These are phyloP conservation scores for Drosophila parthenogenetica DNA, from an alignment of 2,888 invertebrate genomes.

Conservation along the genomic window DNA sequence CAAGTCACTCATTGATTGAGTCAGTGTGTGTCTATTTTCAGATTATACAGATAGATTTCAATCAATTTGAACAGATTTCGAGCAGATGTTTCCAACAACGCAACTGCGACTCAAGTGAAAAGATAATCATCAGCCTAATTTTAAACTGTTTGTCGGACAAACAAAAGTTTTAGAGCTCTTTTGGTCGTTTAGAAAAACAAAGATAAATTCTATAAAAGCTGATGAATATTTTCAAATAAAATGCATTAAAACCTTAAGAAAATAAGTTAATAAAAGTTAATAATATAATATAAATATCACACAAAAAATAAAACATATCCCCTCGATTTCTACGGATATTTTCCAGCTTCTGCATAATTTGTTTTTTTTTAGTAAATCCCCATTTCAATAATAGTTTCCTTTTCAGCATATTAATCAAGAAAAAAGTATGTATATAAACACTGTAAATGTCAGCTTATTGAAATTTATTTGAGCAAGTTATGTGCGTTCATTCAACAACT, in stretches of 20 bases:
- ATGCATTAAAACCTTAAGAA: too few relatives aligned
- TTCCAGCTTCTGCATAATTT: too few relatives aligned
- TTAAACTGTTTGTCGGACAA: neutral
- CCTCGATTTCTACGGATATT: too few relatives aligned
- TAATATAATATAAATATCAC: too few relatives aligned
- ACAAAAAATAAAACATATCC: too few relatives aligned
- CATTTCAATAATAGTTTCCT: too few relatives aligned
- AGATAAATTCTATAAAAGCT: neutral
- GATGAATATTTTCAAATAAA: too few relatives aligned
- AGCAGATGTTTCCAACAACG: slow-evolving; percentile 20
- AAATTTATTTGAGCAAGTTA: neutral
- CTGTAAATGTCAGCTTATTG: slow-evolving; percentile 4
- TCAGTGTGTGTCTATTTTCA: neutral
- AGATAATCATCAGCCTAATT: slow-evolving; percentile 4
- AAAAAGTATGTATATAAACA: too few relatives aligned
- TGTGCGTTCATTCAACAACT: slow-evolving; percentile 21
- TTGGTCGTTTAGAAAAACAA: neutral
- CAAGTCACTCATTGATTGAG: slow-evolving; percentile 16
- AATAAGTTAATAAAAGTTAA: too few relatives aligned
- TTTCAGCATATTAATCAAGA: too few relatives aligned
- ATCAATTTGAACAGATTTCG: slow-evolving; percentile 24
- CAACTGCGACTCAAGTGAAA: neutral
- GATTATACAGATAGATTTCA: slow-evolving; percentile 26
- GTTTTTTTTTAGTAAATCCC: too few relatives aligned
- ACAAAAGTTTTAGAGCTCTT: neutral